Conservation (phyloP, 2,888 invertebrate genomes). For the Orchesellides sinensis region DNA sequence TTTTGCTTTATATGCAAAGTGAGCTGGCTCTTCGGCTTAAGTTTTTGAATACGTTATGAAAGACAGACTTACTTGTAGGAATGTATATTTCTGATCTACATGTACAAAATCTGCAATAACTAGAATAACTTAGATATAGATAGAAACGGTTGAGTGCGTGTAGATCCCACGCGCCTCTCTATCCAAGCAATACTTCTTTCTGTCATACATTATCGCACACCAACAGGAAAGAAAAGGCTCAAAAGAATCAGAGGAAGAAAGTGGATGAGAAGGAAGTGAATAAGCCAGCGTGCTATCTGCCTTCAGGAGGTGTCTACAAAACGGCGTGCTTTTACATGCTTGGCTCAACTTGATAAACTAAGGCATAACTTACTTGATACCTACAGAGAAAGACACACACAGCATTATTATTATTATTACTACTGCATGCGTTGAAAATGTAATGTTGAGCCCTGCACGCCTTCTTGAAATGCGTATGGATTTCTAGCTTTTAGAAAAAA, state of each 20-base stretch:
- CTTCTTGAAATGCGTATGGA: not conserved
- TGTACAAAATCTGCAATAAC: too few relatives aligned
- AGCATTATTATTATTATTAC: not conserved
- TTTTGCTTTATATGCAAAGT: conserved; percentile 59
- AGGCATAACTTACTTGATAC: conserved; percentile 2
- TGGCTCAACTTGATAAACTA: conserved; percentile 31
- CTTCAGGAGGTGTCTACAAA: conserved; percentile 1
- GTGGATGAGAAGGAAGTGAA: not conserved
- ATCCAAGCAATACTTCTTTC: conserved; percentile 39
- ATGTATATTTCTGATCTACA: too few relatives aligned
- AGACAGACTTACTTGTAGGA: not conserved
- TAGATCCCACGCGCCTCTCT: conserved; percentile 31
- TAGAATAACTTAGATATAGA: too few relatives aligned
- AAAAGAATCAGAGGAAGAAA: not conserved
- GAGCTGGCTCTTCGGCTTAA: not conserved
- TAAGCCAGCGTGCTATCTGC: too few relatives aligned
- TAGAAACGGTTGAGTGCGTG: conserved; percentile 18
- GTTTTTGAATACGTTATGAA: conserved; percentile 19
- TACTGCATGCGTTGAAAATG: not conserved
- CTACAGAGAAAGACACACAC: not conserved
- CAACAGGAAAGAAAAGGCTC: conserved; percentile 30
- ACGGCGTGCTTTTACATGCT: conserved; percentile 27
- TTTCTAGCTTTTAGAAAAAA: conserved; percentile 1
- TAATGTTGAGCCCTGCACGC: conserved; percentile 1
- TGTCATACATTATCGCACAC: conserved; percentile 32